Evolutionary conservation across 1,140 invertebrate genomes (phyloP), one percentile per base, ranked within the genome.

Genomic region (Antheraea pernyi): DNA sequence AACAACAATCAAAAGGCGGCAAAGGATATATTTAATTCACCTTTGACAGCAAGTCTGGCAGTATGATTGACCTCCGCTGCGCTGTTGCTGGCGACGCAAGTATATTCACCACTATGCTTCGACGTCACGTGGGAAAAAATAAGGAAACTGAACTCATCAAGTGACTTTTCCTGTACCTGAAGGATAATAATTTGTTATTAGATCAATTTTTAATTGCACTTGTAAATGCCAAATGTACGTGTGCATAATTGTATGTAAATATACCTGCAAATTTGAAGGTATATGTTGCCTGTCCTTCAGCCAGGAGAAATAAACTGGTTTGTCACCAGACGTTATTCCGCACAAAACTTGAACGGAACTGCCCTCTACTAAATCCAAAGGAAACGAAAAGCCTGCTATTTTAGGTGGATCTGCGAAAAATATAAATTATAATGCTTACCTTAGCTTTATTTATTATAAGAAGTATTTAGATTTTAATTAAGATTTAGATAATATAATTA

Each of bases 291-390:
- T 96, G 84, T 98, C 97, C 83, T 98, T 98, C 22, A 96, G 94
- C 97, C 98, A 98, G 2, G 94, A 94, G 77, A 98, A 97, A 81
- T 95, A 95, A 58, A 98, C 96, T 16, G 97, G 97, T 74, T 97
- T 95, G 92, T 98, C 97, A n/a, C 98, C 98, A 62, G 97, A 97
- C 65, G 96, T 97, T 60, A 98, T 96, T 58, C 96, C 96, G 89
- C 98, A 98, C 8, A 97, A 95, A n/a, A 98, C 95, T 87, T 97
- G 97, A 10, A 97, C 96, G 30, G 97, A 94, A 81, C 97, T 97
- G 11, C 97, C 97, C 93, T 98, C 97, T 82, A 97, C 95, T 16
- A 97, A 91, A 79, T 96, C 96, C 42, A 94, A 91, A 0, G 97
- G 97, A 82, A 98, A 98, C 77, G 94, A 93, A 84, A 97, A 96